Percentiles rank a stretch among this genome's conserved stretches.
Evolutionary conservation across 2,113 vertebrate genomes (phyloP).

Genomic region (Colius striatus): DNA sequence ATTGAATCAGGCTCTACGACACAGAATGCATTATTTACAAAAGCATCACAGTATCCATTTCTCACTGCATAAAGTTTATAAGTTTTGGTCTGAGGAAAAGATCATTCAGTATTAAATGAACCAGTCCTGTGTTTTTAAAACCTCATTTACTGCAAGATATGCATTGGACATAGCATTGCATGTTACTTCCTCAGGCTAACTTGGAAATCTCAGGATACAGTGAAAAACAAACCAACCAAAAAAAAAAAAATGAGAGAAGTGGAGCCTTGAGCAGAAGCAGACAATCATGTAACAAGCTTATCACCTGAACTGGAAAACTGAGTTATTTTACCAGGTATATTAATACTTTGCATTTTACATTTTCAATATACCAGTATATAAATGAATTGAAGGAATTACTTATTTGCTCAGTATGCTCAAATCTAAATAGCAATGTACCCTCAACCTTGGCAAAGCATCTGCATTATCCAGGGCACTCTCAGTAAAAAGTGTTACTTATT

Average conservation of each 20-base stretch:
- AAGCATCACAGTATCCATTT: background rate
- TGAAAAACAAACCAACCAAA: background rate
- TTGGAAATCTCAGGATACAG: background rate
- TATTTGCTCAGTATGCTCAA: background rate
- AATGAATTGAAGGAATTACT: background rate
- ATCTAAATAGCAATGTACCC: background rate
- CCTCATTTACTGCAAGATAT: background rate
- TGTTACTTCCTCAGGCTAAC: background rate
- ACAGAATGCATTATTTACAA: constrained; percentile 15
- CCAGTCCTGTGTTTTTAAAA: background rate
- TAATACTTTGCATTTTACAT: background rate
- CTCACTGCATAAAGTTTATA: background rate
- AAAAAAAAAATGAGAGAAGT: too few relatives aligned
- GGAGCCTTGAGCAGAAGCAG: background rate
- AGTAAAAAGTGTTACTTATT: background rate
- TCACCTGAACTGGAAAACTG: background rate
- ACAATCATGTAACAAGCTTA: background rate
- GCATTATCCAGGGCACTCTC: background rate
- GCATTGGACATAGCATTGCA: background rate
- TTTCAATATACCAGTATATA: background rate
- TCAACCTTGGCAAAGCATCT: background rate
- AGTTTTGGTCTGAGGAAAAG: background rate
- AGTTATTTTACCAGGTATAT: background rate
- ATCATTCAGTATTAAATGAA: constrained; percentile 8
- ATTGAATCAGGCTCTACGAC: background rate